These are phyloP conservation scores for Uromys caudimaculatus DNA, from an alignment of 2,797 vertebrate species.

Conservation along the genomic window DNA sequence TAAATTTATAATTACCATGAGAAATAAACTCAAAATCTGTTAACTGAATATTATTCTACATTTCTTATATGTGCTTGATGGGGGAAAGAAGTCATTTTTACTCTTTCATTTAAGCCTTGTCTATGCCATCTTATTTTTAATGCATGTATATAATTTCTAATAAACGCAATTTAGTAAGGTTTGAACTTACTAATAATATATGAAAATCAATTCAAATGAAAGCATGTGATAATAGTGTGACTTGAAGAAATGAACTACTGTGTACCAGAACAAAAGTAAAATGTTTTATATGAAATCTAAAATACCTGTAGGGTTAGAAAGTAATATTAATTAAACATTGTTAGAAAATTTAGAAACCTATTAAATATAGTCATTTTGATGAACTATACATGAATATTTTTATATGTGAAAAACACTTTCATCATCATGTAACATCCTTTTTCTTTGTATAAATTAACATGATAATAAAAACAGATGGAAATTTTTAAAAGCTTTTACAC, in stretches of 20 bases:
- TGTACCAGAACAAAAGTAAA: not conserved
- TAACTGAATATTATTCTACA: not conserved
- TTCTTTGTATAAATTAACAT: not conserved
- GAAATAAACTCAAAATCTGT: not conserved
- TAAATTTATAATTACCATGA: not conserved
- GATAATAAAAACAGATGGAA: not conserved
- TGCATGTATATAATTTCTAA: not conserved
- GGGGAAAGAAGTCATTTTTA: not conserved
- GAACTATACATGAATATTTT: not conserved
- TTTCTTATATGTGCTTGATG: not conserved
- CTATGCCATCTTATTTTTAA: constrained; percentile 5
- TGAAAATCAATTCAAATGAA: not conserved
- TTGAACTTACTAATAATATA: not conserved
- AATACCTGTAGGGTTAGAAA: not conserved
- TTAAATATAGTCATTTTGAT: constrained; percentile 22
- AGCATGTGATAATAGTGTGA: not conserved
- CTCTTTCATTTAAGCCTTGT: constrained; percentile 5
- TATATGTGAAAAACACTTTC: constrained; percentile 4
- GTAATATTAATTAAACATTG: constrained; percentile 7
- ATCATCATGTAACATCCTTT: not conserved
- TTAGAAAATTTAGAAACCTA: constrained; percentile 12
- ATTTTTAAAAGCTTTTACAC: not conserved
- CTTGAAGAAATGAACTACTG: not conserved
- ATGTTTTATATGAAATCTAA: not conserved
- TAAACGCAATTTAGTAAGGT: constrained; percentile 2